Percentiles rank a stretch among this genome's conserved stretches.
phyloP scores from a whole-genome alignment of 2,113 vertebrate species.

The Calypte anna region DNA sequence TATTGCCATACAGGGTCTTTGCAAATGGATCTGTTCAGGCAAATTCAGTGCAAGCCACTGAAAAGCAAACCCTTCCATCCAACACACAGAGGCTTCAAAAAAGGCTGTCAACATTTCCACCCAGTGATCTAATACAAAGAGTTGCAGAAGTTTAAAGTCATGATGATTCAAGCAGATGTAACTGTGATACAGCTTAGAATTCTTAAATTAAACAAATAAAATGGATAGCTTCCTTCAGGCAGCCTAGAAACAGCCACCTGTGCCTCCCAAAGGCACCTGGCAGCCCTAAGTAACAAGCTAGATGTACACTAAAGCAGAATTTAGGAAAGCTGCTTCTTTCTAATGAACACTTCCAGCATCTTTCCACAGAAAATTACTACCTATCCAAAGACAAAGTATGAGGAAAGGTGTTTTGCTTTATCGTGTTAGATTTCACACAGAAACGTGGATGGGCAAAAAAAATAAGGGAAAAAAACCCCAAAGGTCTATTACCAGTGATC shows the following conservation, averaged over 20 bases:
- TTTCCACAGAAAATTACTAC: neutral
- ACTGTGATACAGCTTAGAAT: neutral
- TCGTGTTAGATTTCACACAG: neutral
- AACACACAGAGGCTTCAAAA: neutral
- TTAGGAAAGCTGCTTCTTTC: neutral
- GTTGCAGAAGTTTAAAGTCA: neutral
- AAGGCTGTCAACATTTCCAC: rapidly evolving
- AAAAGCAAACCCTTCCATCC: neutral
- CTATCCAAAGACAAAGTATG: rapidly evolving
- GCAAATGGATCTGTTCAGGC: neutral
- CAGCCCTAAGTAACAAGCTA: neutral
- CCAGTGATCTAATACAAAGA: neutral
- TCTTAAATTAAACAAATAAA: neutral
- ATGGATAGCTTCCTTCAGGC: neutral
- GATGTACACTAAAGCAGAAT: neutral
- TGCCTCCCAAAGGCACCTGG: neutral
- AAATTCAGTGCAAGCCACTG: neutral
- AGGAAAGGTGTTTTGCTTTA: neutral
- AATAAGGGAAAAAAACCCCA: neutral
- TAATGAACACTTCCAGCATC: neutral
- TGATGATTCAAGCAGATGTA: neutral
- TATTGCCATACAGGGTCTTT: neutral
- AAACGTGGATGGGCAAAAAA: neutral
- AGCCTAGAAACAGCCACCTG: rapidly evolving
- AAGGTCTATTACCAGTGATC: neutral